Evolutionary conservation across 2,888 invertebrate species (phyloP).

Genomic region (Apantesis nais): DNA sequence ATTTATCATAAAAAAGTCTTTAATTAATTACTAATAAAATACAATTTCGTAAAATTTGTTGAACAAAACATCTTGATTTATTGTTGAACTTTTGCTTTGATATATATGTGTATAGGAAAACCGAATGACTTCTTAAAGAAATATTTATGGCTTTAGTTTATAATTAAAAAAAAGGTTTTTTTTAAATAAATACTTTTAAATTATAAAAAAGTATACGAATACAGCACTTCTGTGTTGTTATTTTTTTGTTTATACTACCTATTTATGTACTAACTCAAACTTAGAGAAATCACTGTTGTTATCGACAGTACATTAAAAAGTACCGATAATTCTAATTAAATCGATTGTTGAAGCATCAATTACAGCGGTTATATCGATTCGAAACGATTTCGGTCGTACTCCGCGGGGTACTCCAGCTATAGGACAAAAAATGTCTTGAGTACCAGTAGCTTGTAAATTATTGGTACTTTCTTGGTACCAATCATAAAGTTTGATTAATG

Average conservation of each 20-base stretch:
- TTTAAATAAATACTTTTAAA: not conserved
- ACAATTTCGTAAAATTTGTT: too few relatives aligned
- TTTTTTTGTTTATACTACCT: not conserved
- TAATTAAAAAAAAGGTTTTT: too few relatives aligned
- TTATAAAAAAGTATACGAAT: too few relatives aligned
- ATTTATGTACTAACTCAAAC: not conserved
- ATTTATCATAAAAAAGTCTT: too few relatives aligned
- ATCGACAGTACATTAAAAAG: slow-evolving; percentile 61
- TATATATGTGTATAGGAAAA: too few relatives aligned
- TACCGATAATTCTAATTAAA: slow-evolving; percentile 81
- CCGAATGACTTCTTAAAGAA: too few relatives aligned
- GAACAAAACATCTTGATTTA: too few relatives aligned
- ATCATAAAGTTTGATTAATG: slow-evolving; percentile 47
- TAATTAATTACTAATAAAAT: too few relatives aligned
- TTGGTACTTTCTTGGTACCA: slow-evolving; percentile 52
- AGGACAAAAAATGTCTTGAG: slow-evolving; percentile 52
- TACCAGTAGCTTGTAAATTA: slow-evolving; percentile 71
- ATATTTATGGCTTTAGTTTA: too few relatives aligned
- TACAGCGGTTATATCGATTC: slow-evolving; percentile 66
- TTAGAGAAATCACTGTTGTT: slow-evolving; percentile 25
- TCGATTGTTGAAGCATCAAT: slow-evolving; percentile 81
- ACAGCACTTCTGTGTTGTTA: too few relatives aligned
- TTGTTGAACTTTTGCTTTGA: too few relatives aligned
- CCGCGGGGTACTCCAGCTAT: slow-evolving; percentile 59
- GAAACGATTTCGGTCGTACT: slow-evolving; percentile 70